Conservation (phyloP, 23 tunicate genomes). For the Ascidia mentula region DNA sequence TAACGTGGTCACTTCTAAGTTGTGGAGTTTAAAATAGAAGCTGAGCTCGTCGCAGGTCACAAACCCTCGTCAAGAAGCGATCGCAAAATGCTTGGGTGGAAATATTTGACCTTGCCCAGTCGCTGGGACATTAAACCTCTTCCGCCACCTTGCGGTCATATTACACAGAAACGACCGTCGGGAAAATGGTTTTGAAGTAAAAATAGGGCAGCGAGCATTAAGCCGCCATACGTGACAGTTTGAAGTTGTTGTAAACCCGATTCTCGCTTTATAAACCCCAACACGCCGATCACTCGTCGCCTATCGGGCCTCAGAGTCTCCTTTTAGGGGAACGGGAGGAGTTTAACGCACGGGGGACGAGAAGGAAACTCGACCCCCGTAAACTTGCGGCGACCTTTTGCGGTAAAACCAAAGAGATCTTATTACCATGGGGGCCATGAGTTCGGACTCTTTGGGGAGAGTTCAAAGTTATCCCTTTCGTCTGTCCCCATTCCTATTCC, state of each 20-base stretch:
- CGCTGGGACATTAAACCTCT: neutral
- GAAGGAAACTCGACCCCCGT: conserved; percentile 6
- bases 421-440: conserved; percentile 16
- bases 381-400: conserved; percentile 2
- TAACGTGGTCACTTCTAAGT: too few relatives aligned
- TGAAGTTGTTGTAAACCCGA: neutral
- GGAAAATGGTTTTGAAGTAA: neutral
- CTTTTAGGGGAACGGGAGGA: neutral
- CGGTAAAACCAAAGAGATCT: conserved; percentile 25
- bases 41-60: too few relatives aligned
- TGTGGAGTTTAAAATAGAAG: too few relatives aligned
- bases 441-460: neutral
- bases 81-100: too few relatives aligned
- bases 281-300: neutral
- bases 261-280: conserved; percentile 1
- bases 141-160: conserved; percentile 1
- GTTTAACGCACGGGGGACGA: neutral
- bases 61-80: too few relatives aligned
- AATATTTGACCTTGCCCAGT: too few relatives aligned
- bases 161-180: neutral
- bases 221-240: conserved; percentile 5
- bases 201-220: neutral
- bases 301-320: neutral
- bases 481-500: neutral
- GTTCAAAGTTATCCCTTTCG: conserved; percentile 2